These are phyloP conservation scores for Ommatoiulus sabulosus DNA, from an alignment of 2,888 invertebrate genomes.

Conservation along the genomic window DNA sequence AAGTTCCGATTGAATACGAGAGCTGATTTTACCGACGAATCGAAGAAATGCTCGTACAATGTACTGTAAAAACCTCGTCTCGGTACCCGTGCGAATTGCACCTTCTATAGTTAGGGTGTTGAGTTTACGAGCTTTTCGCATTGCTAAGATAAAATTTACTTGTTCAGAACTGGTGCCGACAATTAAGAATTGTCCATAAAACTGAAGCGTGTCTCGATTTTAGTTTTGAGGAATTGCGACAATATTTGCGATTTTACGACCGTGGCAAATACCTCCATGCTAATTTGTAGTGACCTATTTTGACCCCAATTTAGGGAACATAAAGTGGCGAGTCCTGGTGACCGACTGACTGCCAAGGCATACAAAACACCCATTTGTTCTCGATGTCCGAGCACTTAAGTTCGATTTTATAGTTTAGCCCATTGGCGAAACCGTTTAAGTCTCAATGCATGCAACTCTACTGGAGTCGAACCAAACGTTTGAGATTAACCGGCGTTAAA, in stretches of 20 bases:
- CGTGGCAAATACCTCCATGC: neutral
- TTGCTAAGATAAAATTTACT: too few relatives aligned
- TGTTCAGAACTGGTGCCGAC: too few relatives aligned
- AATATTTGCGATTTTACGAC: neutral
- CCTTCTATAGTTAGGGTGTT: too few relatives aligned
- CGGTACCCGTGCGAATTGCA: too few relatives aligned
- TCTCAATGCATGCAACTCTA: neutral
- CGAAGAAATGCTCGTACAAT: too few relatives aligned
- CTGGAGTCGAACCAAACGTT: neutral
- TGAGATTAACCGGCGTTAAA: neutral
- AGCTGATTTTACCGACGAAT: too few relatives aligned
- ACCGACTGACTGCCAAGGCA: neutral
- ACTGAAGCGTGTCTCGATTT: neutral
- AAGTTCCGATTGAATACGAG: too few relatives aligned
- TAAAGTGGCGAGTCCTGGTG: neutral
- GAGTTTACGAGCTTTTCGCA: too few relatives aligned
- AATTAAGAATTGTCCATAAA: neutral
- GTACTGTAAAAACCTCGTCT: too few relatives aligned
- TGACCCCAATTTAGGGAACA: neutral
- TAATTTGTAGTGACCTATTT: neutral
- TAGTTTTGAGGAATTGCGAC: neutral
- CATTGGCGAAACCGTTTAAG: neutral
- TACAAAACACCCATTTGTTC: slow-evolving; percentile 16
- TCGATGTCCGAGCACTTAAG: neutral
- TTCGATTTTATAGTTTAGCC: neutral